phyloP scores from a whole-genome alignment of 2,797 vertebrate genomes.

The Botia kubotai region DNA sequence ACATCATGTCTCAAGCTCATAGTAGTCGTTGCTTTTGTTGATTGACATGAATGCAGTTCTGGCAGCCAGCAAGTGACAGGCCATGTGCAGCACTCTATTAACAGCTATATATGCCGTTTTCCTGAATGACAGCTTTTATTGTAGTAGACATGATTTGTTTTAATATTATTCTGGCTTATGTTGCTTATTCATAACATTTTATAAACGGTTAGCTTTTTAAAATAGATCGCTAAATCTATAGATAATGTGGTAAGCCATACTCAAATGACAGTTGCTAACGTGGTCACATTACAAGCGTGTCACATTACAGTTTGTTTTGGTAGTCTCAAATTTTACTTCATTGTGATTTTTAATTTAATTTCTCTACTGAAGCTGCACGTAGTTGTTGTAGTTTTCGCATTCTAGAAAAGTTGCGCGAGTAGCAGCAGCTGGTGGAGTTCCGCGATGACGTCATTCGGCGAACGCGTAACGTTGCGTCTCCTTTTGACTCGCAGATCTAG shows the following conservation, averaged over 20 bases:
- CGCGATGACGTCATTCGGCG: slow-evolving; percentile 18
- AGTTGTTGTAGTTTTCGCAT: not conserved
- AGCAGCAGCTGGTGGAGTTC: slow-evolving; percentile 7
- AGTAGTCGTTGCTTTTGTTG: not conserved
- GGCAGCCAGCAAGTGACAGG: not conserved
- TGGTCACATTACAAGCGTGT: not conserved
- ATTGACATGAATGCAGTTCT: not conserved
- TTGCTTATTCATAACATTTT: not conserved
- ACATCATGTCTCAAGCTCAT: not conserved
- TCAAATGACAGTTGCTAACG: not conserved
- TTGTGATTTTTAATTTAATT: not conserved
- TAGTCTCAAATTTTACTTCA: not conserved
- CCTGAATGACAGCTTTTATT: not conserved
- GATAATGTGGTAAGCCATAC: not conserved
- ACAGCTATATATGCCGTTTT: not conserved
- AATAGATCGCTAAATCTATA: slow-evolving; percentile 51
- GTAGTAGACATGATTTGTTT: not conserved
- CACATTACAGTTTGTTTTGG: not conserved
- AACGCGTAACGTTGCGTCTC: slow-evolving; percentile 16
- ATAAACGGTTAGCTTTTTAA: not conserved
- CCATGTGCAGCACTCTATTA: not conserved
- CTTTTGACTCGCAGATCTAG: slow-evolving; percentile 31
- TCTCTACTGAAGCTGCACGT: not conserved
- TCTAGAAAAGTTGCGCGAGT: not conserved
- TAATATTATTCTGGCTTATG: not conserved